Evolutionary conservation across 2,113 vertebrate genomes (phyloP).

Genomic region (Paraplagusia blochii): DNA sequence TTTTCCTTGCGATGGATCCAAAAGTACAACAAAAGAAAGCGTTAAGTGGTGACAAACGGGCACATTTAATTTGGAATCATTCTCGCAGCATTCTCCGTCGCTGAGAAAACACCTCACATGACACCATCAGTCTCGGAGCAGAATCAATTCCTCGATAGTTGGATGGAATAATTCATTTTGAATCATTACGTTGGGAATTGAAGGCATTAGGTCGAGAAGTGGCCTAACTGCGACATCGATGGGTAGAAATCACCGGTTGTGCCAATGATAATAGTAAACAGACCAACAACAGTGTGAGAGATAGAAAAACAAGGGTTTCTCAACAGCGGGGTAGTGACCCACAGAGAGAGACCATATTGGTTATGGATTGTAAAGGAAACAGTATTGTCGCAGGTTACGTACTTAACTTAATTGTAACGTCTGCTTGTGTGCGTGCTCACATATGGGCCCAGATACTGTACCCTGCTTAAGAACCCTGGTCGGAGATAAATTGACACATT

Average conservation of each 20-base stretch:
- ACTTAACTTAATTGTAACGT: conserved; percentile 12
- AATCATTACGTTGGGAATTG: conserved; percentile 1
- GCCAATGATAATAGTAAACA: not conserved
- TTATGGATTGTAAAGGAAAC: conserved; percentile 9
- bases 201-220: not conserved
- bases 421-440: not conserved
- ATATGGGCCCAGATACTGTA: conserved; percentile 8
- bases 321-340: not conserved
- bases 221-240: too few relatives aligned
- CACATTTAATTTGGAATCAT: conserved; percentile 8
- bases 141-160: not conserved
- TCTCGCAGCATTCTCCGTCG: not conserved
- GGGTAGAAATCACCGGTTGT: too few relatives aligned
- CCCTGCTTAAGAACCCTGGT: conserved; percentile 43
- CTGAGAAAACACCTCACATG: not conserved
- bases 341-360: not conserved
- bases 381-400: not conserved
- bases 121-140: not conserved
- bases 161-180: not conserved
- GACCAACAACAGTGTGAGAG: not conserved
- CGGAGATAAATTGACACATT: conserved; percentile 64
- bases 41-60: conserved; percentile 10
- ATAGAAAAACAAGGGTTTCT: not conserved
- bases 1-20: conserved; percentile 42
- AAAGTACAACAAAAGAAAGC: conserved; percentile 19